Base-by-base conservation (phyloP, 2,113 vertebrate species). In the Grammomys surdaster region DNA sequence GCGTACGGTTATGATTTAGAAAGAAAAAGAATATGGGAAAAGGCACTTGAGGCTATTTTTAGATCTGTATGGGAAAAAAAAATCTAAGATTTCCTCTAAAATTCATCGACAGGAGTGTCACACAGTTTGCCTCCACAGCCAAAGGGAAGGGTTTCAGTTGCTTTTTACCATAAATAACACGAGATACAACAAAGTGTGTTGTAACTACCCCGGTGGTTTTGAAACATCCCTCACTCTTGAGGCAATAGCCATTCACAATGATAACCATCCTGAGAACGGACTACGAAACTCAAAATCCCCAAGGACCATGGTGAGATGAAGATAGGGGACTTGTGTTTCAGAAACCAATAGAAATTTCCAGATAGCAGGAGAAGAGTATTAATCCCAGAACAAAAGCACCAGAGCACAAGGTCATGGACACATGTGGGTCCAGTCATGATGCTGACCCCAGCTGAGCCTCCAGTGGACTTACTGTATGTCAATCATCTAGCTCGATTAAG, bases 81-180 rank as follows among this genome's bases (percentile, higher is more conserved):
- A 91, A 73, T 51, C 88, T 10, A 3, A 33, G 36, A 73, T 8
- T 51, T 16, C 14, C 16, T 33, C 43, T 10, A 28, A 48, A 46
- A 28, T 84, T 56, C 72, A 10, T 69, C 43, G 91, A 51, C 77
- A 56, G 93, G 54, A 75, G 46, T 31, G 87, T 43, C 60, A 76
- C 3, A 2, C 31, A 58, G 36, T 73, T 56, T 51, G 43, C 69
- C 69, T 93, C 69, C 19, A 6, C 7, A 5, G n/a, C 48, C 70
- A 14, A 87, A 88, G 92, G 80, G 54, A 85, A 70, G 13, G 7
- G 76, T 54, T 90, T 97, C 7, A 0, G 96, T 96, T 96, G 81
- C 10, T 0, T 95, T 98, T 98, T 97, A 93, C 95, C 97, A 95
- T 95, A 97, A 97, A 92, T 88, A 94, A 81, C 4, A 16, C 7